Evolutionary conservation across 2,888 invertebrate species (phyloP).

Genomic region (Cepaea hortensis): DNA sequence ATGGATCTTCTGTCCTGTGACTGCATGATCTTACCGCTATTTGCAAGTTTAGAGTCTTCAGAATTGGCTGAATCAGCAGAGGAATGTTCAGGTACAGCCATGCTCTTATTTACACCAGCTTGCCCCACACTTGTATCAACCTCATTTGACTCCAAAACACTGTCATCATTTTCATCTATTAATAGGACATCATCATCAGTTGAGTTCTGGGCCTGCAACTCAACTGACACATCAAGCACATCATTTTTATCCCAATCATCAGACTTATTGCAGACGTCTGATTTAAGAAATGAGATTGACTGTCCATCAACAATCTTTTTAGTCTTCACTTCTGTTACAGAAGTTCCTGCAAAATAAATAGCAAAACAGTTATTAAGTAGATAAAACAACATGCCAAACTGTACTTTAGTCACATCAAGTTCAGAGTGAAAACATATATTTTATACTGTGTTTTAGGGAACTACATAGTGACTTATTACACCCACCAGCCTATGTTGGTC

Average conservation of each 20-base stretch:
- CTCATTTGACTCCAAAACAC: not conserved
- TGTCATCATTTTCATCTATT: not conserved
- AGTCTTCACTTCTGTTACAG: not conserved
- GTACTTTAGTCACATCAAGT: too few relatives aligned
- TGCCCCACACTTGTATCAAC: not conserved
- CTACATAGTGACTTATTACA: too few relatives aligned
- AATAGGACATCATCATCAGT: not conserved
- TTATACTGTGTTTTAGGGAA: too few relatives aligned
- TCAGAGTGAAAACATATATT: too few relatives aligned
- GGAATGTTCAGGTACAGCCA: not conserved
- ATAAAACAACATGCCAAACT: not conserved
- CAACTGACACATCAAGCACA: not conserved
- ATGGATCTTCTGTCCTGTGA: not conserved
- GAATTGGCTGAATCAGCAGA: not conserved
- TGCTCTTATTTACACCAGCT: not conserved
- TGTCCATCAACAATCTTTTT: slow-evolving; percentile 3
- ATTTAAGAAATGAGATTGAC: not conserved
- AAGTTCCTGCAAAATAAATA: not conserved
- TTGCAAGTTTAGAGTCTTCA: not conserved
- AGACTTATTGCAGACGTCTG: not conserved
- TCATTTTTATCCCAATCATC: not conserved
- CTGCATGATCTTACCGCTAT: too few relatives aligned
- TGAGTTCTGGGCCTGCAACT: not conserved
- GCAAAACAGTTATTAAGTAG: not conserved
- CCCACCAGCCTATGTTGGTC: too few relatives aligned